Evolutionary conservation across 53 echinoderm and acorn worm species (phyloP).

Genomic region (Antedon mediterranea): DNA sequence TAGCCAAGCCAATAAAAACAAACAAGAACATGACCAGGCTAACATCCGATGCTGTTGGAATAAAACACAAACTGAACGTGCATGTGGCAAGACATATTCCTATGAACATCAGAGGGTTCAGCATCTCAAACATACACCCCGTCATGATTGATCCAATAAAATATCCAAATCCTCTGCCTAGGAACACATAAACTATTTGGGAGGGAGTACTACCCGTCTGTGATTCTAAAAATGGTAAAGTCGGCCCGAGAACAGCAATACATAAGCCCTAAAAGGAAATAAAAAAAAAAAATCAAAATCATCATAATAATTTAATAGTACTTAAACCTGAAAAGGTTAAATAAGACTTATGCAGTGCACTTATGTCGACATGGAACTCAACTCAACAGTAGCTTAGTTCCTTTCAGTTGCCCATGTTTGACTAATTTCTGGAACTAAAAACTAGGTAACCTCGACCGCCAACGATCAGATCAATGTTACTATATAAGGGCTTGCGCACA

Average conservation of each 20-base stretch:
- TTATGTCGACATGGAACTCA: no score
- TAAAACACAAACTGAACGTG: slow-evolving; percentile 4
- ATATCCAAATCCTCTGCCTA: slow-evolving; percentile 64
- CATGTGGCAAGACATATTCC: slow-evolving; percentile 13
- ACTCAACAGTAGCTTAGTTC: no score
- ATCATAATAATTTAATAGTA: no score
- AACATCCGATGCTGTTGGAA: slow-evolving; percentile 21
- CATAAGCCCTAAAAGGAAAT: slow-evolving; percentile 44
- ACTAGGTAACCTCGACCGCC: no score
- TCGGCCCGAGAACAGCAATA: slow-evolving; percentile 65
- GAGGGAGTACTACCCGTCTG: slow-evolving; percentile 4
- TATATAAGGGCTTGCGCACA: no score
- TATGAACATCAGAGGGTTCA: slow-evolving; percentile 45
- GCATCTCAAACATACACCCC: slow-evolving; percentile 42
- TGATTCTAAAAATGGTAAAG: slow-evolving; percentile 9
- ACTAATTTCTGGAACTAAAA: no score
- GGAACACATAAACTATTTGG: slow-evolving; percentile 51
- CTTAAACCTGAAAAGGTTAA: no score
- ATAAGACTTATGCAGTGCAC: no score
- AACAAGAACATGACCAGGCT: slow-evolving; percentile 5
- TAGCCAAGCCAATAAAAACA: slow-evolving; percentile 33
- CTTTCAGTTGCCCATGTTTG: no score
- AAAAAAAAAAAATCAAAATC: no score
- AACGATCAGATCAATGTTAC: no score
- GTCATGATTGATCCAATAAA: slow-evolving; percentile 45